phyloP scores from a whole-genome alignment of 2,888 invertebrate genomes.

The Epistrophe grossulariae region DNA sequence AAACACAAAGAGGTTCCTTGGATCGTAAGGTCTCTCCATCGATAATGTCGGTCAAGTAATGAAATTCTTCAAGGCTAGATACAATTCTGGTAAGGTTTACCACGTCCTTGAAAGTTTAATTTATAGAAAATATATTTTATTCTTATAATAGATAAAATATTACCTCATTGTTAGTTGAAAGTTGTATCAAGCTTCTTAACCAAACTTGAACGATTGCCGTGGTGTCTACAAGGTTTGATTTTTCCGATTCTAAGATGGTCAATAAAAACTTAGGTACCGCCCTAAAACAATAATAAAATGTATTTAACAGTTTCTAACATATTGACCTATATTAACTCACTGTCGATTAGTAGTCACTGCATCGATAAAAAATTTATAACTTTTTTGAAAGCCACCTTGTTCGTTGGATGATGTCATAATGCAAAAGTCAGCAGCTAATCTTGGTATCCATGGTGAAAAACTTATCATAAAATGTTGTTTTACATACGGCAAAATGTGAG shows the following conservation, averaged over 20 bases:
- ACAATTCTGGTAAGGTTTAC: conserved; percentile 79
- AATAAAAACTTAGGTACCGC: conserved; percentile 79
- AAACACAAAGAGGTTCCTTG: conserved; percentile 82
- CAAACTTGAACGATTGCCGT: conserved; percentile 81
- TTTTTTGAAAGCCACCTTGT: conserved; percentile 78
- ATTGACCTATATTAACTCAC: conserved; percentile 63
- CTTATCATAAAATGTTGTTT: conserved; percentile 80
- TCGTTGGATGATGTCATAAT: conserved; percentile 75
- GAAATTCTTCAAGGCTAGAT: conserved; percentile 79
- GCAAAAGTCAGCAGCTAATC: conserved; percentile 81
- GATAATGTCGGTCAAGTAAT: conserved; percentile 77
- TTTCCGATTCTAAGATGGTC: conserved; percentile 78
- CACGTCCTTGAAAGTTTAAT: conserved; percentile 76
- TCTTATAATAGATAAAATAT: not conserved
- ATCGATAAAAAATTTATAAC: conserved; percentile 79
- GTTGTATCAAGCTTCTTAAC: conserved; percentile 81
- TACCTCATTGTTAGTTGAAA: conserved; percentile 80
- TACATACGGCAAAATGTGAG: conserved; percentile 81
- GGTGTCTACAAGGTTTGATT: conserved; percentile 76
- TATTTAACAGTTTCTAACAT: not conserved
- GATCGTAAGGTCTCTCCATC: conserved; percentile 78
- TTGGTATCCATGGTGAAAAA: conserved; percentile 81
- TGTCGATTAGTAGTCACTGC: conserved; percentile 79
- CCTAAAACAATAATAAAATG: conserved; percentile 42
- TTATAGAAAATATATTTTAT: not conserved